Evolutionary conservation across 1,140 invertebrate genomes (phyloP).

Genomic region (Nixonia krombeini): DNA sequence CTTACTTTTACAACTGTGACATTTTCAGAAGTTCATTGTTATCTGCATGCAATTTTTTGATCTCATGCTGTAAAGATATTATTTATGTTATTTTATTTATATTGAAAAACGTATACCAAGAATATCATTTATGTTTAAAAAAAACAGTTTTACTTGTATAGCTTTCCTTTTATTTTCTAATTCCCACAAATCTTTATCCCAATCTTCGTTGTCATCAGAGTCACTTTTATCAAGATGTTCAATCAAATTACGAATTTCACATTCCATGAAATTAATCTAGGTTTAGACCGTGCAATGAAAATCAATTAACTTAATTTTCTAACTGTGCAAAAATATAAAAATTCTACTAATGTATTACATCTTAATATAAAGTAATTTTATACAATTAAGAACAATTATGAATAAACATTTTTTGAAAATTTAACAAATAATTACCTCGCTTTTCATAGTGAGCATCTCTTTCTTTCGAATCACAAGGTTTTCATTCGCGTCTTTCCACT

Average conservation of each 20-base stretch:
- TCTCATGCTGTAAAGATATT: too few relatives aligned
- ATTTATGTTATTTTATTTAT: neutral
- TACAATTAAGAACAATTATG: too few relatives aligned
- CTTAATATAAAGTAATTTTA: too few relatives aligned
- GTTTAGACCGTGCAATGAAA: neutral
- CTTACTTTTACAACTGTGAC: too few relatives aligned
- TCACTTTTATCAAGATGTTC: neutral
- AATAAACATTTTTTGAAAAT: too few relatives aligned
- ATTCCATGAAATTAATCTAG: neutral
- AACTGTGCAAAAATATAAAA: too few relatives aligned
- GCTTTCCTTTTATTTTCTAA: neutral
- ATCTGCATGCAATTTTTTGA: too few relatives aligned
- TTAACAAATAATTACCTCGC: neutral
- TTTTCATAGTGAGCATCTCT: slow-evolving; percentile 14
- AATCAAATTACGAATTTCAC: neutral
- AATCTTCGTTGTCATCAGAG: neutral
- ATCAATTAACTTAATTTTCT: too few relatives aligned
- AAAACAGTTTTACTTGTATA: neutral
- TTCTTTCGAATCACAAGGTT: slow-evolving; percentile 6
- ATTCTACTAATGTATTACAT: too few relatives aligned
- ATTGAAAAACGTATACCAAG: too few relatives aligned
- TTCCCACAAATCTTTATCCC: neutral
- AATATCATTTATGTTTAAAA: neutral
- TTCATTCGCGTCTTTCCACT: slow-evolving; percentile 31
- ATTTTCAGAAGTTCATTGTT: too few relatives aligned